Evolutionary conservation across 1,140 invertebrate genomes (phyloP), one percentile per base, ranked within the genome.

Genomic region (Drosophila truncata): DNA sequence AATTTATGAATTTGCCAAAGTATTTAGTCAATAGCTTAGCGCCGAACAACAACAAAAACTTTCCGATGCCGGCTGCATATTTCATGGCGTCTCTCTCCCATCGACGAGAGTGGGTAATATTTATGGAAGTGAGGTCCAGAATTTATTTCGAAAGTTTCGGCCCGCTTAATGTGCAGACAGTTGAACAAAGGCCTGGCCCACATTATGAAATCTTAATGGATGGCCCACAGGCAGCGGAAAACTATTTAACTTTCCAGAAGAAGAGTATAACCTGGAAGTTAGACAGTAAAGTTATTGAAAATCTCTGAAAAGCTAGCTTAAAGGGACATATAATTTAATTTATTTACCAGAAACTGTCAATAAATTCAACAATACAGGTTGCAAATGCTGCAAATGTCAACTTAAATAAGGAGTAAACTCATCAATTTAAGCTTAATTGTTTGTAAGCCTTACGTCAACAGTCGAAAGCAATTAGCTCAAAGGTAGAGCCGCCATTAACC

Each of bases 1-100:
- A 90, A 90, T 90, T 90, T 90, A 90, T 90, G 85, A 90, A 90
- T 90, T 90, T 91, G 82, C 67, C 78, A 82, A 90, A 90, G 82
- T 90, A 90, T 90, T 90, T 90, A 85, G 85, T 91, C 86, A 90
- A 90, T 90, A 90, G 85, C 86, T 81, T 67, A 78, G 63, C 76
- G 52, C 62, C 31, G 37, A 59, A 61, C 67, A 78, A 78, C 47
- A 67, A 82, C 29, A 52, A 41, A 71, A 80, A 66, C 58, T 81
- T 58, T 46, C 44, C 41, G 42, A 46, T 70, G 61, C 64, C 80
- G 85, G 61, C 67, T 83, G 85, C 84, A 87, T 87, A 87, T 82
- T 87, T 87, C 73, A 87, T 85, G 55, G 37, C 37, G 23, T 39
- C 60, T 70, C 57, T 39, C 57, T 63, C 37, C 64, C 54, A 87